phyloP scores from a whole-genome alignment of 2,888 invertebrate genomes.

The Cylloceria caligata region DNA sequence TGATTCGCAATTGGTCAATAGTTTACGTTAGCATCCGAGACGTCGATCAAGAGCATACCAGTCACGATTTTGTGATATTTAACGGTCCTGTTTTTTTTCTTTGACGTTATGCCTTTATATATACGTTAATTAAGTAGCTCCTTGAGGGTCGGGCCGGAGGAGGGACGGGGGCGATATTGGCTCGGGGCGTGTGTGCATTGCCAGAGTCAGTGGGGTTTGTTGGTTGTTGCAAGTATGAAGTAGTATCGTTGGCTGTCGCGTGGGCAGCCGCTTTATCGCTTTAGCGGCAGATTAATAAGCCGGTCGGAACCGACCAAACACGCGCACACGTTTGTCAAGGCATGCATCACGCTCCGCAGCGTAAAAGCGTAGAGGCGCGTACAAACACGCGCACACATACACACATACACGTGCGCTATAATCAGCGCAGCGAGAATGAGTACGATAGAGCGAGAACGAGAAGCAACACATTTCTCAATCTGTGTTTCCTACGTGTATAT shows the following conservation, averaged over 20 bases:
- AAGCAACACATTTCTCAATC: constrained; percentile 8
- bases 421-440: constrained; percentile 1
- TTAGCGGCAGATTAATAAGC: constrained; percentile 82
- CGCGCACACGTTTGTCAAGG: constrained; percentile 60
- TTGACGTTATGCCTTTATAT: not conserved
- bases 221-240: constrained; percentile 74
- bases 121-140: constrained; percentile 59
- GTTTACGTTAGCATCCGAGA: not conserved
- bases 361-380: constrained; percentile 64
- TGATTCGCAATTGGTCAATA: not conserved
- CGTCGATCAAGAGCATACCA: not conserved
- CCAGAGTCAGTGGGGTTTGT: constrained; percentile 12
- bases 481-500: not conserved
- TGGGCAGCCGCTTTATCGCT: constrained; percentile 80
- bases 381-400: constrained; percentile 60
- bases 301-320: constrained; percentile 71
- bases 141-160: constrained; percentile 1
- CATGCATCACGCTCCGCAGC: constrained; percentile 69
- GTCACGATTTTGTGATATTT: not conserved
- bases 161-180: constrained; percentile 31
- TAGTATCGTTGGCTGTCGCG: constrained; percentile 78
- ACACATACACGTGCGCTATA: constrained; percentile 58
- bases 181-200: constrained; percentile 7
- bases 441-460: not conserved
- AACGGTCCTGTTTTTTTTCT: not conserved